Percentiles rank a stretch among this genome's conserved stretches.
Conservation (phyloP, 2,113 vertebrate genomes). For the Myotis lucifugus region DNA sequence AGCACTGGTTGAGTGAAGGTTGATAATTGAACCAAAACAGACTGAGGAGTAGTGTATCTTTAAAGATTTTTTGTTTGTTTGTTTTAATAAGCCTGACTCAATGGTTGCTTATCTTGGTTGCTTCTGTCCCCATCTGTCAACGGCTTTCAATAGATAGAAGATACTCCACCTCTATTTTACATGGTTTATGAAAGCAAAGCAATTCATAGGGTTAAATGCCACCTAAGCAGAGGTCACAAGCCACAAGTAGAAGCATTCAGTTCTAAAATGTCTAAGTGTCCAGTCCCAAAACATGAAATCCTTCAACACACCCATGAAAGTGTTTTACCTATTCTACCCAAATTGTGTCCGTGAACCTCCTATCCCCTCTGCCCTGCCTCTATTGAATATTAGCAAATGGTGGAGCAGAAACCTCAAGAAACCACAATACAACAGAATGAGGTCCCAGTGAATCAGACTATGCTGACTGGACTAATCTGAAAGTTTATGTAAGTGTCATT, state of each 20-base stretch:
- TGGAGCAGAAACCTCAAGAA: not conserved
- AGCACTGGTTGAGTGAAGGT: not conserved
- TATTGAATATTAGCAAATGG: not conserved
- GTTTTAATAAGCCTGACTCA: not conserved
- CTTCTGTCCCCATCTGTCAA: not conserved
- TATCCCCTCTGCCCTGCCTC: not conserved
- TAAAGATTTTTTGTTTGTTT: not conserved
- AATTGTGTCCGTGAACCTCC: not conserved
- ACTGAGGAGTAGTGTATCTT: not conserved
- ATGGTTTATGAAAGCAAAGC: not conserved
- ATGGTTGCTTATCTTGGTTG: not conserved
- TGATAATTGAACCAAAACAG: not conserved
- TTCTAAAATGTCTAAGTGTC: not conserved
- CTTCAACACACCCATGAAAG: not conserved
- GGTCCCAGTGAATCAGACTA: not conserved
- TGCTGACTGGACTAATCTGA: not conserved
- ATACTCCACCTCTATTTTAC: not conserved
- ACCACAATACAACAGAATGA: not conserved
- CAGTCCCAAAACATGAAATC: not conserved
- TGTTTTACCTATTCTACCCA: not conserved
- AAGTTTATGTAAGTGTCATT: too few relatives aligned
- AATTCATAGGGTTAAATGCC: not conserved
- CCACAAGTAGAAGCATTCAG: not conserved
- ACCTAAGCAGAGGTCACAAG: not conserved
- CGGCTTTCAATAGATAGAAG: not conserved